A percentile compares a stretch with the other conserved stretches of the same genome.
phyloP scores from a whole-genome alignment of 1,140 invertebrate genomes.

The Drosophila fuyamai region DNA sequence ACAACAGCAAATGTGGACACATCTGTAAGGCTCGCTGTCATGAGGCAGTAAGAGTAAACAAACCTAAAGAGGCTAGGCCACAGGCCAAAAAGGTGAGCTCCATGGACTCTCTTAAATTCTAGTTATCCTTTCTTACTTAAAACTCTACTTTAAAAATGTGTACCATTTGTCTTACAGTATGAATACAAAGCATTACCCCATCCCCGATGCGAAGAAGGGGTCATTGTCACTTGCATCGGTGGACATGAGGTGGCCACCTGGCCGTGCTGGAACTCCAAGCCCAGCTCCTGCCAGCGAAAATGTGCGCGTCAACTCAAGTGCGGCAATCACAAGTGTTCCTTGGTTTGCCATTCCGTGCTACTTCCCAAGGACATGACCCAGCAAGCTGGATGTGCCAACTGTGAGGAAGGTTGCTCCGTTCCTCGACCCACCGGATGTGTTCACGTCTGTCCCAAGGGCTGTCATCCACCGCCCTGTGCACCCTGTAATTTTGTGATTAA shows the following conservation, averaged over 20 bases:
- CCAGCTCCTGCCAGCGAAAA: conserved; percentile 89
- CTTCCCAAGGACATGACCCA: conserved; percentile 81
- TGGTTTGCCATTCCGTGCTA: conserved; percentile 89
- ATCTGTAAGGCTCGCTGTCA: conserved; percentile 92
- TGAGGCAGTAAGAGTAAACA: conserved; percentile 88
- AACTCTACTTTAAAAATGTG: not conserved
- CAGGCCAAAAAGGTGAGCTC: conserved; percentile 45
- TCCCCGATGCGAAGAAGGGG: conserved; percentile 89
- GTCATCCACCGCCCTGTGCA: conserved; percentile 90
- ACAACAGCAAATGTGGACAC: conserved; percentile 89
- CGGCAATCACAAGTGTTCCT: conserved; percentile 91
- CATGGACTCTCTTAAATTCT: too few relatives aligned
- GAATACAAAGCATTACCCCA: conserved; percentile 89
- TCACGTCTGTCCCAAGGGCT: conserved; percentile 91
- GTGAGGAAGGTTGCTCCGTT: conserved; percentile 89
- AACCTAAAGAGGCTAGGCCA: conserved; percentile 22
- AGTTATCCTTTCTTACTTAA: too few relatives aligned
- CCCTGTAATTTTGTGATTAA: conserved; percentile 90
- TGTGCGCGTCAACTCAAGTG: conserved; percentile 85
- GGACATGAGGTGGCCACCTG: conserved; percentile 91
- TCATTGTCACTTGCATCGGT: conserved; percentile 92
- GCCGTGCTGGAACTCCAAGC: conserved; percentile 90
- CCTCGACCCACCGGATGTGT: conserved; percentile 90
- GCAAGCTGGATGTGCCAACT: conserved; percentile 88
- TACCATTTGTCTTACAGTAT: conserved; percentile 67